Percentiles rank a stretch among this genome's conserved stretches.
phyloP scores from a whole-genome alignment of 2,113 vertebrate species.

The Dendrocopos noguchii region DNA sequence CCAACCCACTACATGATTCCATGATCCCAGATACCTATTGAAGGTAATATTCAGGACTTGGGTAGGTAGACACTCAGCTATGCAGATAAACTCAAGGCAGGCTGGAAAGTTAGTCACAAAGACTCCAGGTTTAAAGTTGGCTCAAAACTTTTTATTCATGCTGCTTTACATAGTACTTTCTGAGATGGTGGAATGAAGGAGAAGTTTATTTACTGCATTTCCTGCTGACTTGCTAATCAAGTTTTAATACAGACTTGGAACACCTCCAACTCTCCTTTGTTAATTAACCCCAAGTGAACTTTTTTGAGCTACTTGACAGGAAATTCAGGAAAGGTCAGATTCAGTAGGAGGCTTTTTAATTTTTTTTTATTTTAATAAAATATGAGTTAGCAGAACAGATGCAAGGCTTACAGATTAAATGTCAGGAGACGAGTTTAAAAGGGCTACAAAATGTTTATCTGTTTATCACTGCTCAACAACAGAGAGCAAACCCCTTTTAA shows the following conservation, averaged over 20 bases:
- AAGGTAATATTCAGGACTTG: background rate
- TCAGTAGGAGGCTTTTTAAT: background rate
- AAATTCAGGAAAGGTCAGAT: background rate
- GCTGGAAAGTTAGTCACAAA: background rate
- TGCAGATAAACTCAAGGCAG: background rate
- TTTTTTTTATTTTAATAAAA: background rate
- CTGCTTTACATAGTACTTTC: background rate
- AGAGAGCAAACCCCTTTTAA: background rate
- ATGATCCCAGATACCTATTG: background rate
- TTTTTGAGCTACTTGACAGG: background rate
- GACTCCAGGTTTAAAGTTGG: background rate
- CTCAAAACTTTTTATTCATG: background rate
- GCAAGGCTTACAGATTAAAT: background rate
- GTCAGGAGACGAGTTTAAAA: background rate
- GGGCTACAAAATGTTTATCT: background rate
- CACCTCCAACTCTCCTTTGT: background rate
- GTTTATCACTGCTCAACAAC: background rate
- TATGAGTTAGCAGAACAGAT: background rate
- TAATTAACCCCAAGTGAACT: background rate
- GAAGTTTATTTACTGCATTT: slow-evolving; percentile 12
- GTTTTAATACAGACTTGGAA: background rate
- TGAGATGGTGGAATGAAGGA: background rate
- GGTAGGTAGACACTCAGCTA: background rate
- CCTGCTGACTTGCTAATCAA: background rate
- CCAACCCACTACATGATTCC: too few species aligned